Percentiles rank a stretch among this genome's conserved stretches.
Conservation (phyloP, 30 jellyfish, hydroid and myxozoan genomes). For the Aurelia sp. region DNA sequence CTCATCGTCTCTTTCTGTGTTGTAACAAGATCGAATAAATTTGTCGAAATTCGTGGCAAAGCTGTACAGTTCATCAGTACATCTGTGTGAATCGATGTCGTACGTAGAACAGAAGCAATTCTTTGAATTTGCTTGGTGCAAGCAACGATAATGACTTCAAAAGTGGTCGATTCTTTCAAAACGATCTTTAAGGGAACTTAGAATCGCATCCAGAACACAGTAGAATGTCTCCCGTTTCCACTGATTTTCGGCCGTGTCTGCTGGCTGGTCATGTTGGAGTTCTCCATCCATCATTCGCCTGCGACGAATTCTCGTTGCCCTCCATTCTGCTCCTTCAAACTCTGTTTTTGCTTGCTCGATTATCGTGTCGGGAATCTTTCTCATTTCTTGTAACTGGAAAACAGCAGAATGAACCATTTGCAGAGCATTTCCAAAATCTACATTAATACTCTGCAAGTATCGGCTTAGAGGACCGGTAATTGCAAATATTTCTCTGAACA, state of each 20-base stretch:
- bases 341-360: constrained; percentile 29
- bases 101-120: constrained; percentile 24
- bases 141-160: constrained; percentile 35
- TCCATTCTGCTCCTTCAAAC: constrained; percentile 56
- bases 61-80: constrained; percentile 55
- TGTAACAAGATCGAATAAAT: constrained; percentile 34
- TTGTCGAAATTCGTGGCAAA: constrained; percentile 43
- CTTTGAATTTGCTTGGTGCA: constrained; percentile 36
- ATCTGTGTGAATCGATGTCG: constrained; percentile 34
- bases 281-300: constrained; percentile 53
- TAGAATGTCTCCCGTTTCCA: constrained; percentile 46
- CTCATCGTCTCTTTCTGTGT: constrained; percentile 6
- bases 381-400: constrained; percentile 17
- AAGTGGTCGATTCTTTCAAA: constrained; percentile 60
- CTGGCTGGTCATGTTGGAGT: constrained; percentile 58
- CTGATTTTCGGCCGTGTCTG: constrained; percentile 47
- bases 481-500: constrained; percentile 49
- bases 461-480: constrained; percentile 65
- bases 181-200: too few species aligned
- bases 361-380: constrained; percentile 26
- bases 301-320: constrained; percentile 51
- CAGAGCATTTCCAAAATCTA: constrained; percentile 52
- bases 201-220: constrained; percentile 43
- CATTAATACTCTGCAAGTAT: constrained; percentile 39
- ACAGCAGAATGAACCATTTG: constrained; percentile 51